phyloP scores from a whole-genome alignment of 30 jellyfish, hydroid and myxozoan species.

The Cassiopea xamachana region DNA sequence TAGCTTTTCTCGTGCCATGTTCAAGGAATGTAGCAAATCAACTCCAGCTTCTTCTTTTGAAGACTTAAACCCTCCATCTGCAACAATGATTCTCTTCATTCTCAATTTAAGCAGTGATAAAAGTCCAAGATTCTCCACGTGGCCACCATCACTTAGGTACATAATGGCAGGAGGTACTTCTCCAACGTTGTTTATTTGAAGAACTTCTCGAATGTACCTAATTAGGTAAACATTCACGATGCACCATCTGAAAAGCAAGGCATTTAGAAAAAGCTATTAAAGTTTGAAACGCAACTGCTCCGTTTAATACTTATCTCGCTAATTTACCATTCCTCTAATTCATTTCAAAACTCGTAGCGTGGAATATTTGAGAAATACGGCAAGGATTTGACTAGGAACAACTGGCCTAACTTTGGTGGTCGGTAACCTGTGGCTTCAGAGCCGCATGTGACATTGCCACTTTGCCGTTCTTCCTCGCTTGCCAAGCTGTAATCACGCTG shows the following conservation, averaged over 20 bases:
- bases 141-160: conserved; percentile 89
- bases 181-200: conserved; percentile 75
- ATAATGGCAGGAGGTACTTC: conserved; percentile 83
- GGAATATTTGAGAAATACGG: too few relatives aligned
- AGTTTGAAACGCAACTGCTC: background rate
- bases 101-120: conserved; percentile 68
- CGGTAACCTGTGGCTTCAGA: too few relatives aligned
- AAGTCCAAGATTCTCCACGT: conserved; percentile 82
- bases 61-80: conserved; percentile 74
- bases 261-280: too few relatives aligned
- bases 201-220: conserved; percentile 67
- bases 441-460: too few relatives aligned
- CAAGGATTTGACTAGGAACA: too few relatives aligned
- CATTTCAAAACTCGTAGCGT: too few relatives aligned
- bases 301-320: too few relatives aligned
- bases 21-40: conserved; percentile 50
- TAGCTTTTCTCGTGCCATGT: conserved; percentile 78
- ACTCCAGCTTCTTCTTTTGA: conserved; percentile 24
- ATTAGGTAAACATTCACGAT: conserved; percentile 73
- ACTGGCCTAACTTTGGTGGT: too few relatives aligned
- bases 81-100: conserved; percentile 55
- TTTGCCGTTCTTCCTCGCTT: too few relatives aligned
- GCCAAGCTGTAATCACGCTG: too few relatives aligned
- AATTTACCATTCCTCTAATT: too few relatives aligned
- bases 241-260: conserved; percentile 62